phyloP scores from a whole-genome alignment of 1,140 invertebrate species.

The Hypsibius dujardini region DNA sequence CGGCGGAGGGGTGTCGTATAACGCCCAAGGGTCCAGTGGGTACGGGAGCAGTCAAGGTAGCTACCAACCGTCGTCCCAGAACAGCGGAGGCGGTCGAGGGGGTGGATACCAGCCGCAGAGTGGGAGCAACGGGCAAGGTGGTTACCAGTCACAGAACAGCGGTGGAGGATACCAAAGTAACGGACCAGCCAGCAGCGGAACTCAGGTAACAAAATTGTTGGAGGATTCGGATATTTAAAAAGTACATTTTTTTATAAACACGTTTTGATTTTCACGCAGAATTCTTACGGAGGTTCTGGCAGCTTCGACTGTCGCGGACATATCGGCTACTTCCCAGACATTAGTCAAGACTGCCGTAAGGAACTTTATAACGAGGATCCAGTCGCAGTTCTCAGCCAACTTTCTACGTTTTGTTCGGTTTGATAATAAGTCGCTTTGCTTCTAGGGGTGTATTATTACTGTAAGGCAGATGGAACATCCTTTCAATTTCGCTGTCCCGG shows the following conservation, averaged over 20 bases:
- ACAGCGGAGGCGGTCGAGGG: not conserved
- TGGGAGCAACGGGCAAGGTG: not conserved
- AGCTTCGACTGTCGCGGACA: not conserved
- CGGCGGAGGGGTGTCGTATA: not conserved
- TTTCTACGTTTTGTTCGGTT: not conserved
- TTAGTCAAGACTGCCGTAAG: conserved; percentile 7
- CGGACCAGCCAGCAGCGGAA: too few relatives aligned
- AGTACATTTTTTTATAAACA: too few relatives aligned
- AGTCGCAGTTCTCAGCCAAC: too few relatives aligned
- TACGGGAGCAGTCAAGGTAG: too few relatives aligned
- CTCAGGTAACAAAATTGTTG: too few relatives aligned
- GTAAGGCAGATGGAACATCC: not conserved
- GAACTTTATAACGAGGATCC: not conserved
- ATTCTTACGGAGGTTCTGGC: not conserved
- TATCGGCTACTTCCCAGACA: conserved; percentile 6
- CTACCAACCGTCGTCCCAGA: too few relatives aligned
- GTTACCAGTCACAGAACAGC: not conserved
- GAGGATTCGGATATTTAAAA: too few relatives aligned
- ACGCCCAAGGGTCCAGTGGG: too few relatives aligned
- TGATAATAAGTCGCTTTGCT: not conserved
- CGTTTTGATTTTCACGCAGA: too few relatives aligned
- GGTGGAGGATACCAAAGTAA: not conserved
- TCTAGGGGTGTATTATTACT: conserved; percentile 15
- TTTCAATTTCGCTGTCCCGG: conserved; percentile 3
- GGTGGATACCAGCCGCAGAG: not conserved